Base-by-base conservation (phyloP, 23 tunicate genomes). In the Ascidia mentula region DNA sequence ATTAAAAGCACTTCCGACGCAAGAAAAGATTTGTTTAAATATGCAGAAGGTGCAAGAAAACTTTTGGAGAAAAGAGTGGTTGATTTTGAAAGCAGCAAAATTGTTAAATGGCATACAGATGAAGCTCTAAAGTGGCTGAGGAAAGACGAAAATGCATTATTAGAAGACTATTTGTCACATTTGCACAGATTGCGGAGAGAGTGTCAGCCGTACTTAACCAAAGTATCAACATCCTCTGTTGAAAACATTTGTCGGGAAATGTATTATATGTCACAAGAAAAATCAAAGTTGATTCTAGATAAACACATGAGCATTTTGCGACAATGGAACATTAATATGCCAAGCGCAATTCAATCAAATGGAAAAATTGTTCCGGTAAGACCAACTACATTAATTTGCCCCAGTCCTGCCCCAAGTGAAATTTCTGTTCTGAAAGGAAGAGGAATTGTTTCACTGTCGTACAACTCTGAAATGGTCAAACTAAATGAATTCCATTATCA, bases 71-170 rank as follows among this genome's bases (percentile, higher is more conserved):
- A 75, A 20, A 77, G 97, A 73, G 37, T 7, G 18, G 69, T 80
- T 30, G 40, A 34, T 40, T 18, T 60, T n/a, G 90, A 91, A 82
- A 85, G 89, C 71, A 36, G 90, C 36, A 91, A 86, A 61, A 36
- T 80, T 77, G 97, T 91, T 3, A 91, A 86, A 78, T 86, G 90
- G 90, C 97, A 91, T 22, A 77, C 82, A 35, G 97, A 91, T 75
- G 97, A 91, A 40, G 78, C 87, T 72, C 72, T 91, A 37, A 69
- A 60, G 28, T 91, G 90, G 90, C 38, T 91, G 30, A 37, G 97
- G 40, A 91, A 91, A 40, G 97, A 91, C 28, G 90, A 91, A 77
- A 91, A 91, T 72, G 90, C 97, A 13, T 45, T 81, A n/a, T 60
- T 91, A 36, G 79, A 76, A 40, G 97, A 91, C 39, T 91, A 91